These are phyloP conservation scores for Myotis planiceps DNA, from an alignment of 2,797 vertebrate genomes.

Conservation along the genomic window DNA sequence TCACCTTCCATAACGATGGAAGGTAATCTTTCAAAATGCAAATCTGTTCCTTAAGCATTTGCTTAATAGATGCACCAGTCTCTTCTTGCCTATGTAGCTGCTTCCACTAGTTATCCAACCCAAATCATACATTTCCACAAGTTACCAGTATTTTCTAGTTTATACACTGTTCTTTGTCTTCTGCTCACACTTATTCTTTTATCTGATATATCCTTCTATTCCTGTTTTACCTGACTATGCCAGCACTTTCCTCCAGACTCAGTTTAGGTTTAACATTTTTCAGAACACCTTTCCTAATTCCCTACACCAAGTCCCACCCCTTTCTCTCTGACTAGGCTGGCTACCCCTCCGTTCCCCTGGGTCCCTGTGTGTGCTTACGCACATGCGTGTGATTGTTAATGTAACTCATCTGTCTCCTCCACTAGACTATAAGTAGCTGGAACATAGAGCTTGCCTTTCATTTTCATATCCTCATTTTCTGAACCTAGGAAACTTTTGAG, in stretches of 20 bases:
- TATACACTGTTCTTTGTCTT: background rate
- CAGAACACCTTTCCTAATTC: background rate
- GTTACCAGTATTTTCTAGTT: background rate
- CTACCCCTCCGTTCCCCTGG: background rate
- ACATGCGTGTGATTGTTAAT: background rate
- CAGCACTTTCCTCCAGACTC: background rate
- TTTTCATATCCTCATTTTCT: background rate
- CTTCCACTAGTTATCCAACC: background rate
- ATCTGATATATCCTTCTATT: background rate
- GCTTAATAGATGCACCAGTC: background rate
- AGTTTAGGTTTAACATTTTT: background rate
- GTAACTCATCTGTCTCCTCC: background rate
- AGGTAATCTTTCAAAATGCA: background rate
- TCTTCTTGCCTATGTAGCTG: background rate
- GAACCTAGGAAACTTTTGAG: background rate
- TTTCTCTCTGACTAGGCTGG: background rate
- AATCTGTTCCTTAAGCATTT: background rate
- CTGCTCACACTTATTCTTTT: background rate
- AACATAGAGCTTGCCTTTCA: background rate
- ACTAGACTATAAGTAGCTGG: background rate
- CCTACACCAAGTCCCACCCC: background rate
- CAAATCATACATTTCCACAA: background rate
- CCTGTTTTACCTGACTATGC: background rate
- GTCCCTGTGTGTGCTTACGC: background rate
- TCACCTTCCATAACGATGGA: background rate